A percentile compares a stretch with the other conserved stretches of the same genome.
Conservation (phyloP, 2,888 invertebrate species). For the Hypomecis punctinalis region DNA sequence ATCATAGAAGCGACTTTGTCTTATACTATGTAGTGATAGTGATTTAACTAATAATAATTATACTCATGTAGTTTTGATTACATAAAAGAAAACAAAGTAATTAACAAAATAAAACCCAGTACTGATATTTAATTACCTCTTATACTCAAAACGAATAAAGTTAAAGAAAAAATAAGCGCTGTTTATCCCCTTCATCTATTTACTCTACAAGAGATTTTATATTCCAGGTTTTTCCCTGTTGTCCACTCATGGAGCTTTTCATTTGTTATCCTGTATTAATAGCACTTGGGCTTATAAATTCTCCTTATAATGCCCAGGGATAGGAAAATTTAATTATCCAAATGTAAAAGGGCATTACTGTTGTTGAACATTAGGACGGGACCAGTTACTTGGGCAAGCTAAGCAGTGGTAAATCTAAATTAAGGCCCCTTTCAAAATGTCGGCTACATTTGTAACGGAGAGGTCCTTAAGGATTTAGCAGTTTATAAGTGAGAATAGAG, state of each 20-base stretch:
- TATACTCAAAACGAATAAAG: no score
- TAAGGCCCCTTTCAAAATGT: conserved; percentile 34
- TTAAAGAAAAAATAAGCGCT: no score
- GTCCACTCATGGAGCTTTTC: conserved; percentile 13
- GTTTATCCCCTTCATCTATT: background rate
- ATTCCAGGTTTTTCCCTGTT: conserved; percentile 13
- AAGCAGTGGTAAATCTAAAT: conserved; percentile 43
- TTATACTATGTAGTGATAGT: no score
- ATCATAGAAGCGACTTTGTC: no score
- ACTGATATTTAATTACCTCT: no score
- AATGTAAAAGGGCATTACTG: conserved; percentile 38
- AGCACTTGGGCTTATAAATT: conserved; percentile 27
- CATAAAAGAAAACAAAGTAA: no score
- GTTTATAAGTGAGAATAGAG: background rate
- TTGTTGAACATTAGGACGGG: conserved; percentile 36
- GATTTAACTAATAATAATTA: no score
- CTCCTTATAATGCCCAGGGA: conserved; percentile 32
- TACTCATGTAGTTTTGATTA: no score
- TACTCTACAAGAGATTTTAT: background rate
- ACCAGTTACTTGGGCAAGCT: conserved; percentile 39
- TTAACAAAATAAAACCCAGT: no score
- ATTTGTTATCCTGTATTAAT: conserved; percentile 35
- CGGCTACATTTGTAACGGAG: conserved; percentile 29
- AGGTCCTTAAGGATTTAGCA: conserved; percentile 7
- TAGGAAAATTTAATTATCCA: conserved; percentile 42